These are phyloP conservation scores for Etheostoma spectabile DNA, from an alignment of 2,113 vertebrate species.

Conservation along the genomic window DNA sequence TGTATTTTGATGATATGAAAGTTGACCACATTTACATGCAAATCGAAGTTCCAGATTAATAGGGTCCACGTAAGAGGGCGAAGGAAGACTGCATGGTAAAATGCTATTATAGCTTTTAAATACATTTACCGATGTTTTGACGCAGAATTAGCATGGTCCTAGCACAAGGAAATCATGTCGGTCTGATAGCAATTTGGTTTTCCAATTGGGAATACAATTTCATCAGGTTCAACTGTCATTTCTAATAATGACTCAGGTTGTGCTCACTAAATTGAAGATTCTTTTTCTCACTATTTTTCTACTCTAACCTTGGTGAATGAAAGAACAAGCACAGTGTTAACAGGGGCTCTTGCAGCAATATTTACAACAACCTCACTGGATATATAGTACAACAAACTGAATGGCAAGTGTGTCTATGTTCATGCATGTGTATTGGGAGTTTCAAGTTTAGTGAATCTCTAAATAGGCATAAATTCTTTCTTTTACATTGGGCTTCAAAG, in stretches of 20 bases:
- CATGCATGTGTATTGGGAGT: conserved; percentile 2
- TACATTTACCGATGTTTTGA: conserved; percentile 97
- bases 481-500: conserved; percentile 13
- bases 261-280: conserved; percentile 94
- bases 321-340: conserved; percentile 86
- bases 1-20: conserved; percentile 99
- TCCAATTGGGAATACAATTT: conserved; percentile 99
- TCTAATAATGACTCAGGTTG: conserved; percentile 97
- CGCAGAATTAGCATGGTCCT: conserved; percentile 94
- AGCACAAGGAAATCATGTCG: conserved; percentile 97
- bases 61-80: conserved; percentile 87
- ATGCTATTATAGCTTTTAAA: conserved; percentile 99
- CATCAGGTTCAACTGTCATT: conserved; percentile 99
- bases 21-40: conserved; percentile 99
- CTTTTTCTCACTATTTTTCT: conserved; percentile 67
- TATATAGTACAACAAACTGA: conserved; percentile 1
- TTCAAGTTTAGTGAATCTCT: conserved; percentile 26
- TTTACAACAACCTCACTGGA: conserved; percentile 35
- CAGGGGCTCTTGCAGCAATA: conserved; percentile 63
- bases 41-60: conserved; percentile 99
- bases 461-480: not conserved
- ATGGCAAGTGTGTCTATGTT: conserved; percentile 8
- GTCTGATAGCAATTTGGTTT: conserved; percentile 99
- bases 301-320: conserved; percentile 78
- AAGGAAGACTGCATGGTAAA: conserved; percentile 95